Evolutionary conservation across 2,797 vertebrate genomes (phyloP).

Genomic region (Gadopsis marmoratus): DNA sequence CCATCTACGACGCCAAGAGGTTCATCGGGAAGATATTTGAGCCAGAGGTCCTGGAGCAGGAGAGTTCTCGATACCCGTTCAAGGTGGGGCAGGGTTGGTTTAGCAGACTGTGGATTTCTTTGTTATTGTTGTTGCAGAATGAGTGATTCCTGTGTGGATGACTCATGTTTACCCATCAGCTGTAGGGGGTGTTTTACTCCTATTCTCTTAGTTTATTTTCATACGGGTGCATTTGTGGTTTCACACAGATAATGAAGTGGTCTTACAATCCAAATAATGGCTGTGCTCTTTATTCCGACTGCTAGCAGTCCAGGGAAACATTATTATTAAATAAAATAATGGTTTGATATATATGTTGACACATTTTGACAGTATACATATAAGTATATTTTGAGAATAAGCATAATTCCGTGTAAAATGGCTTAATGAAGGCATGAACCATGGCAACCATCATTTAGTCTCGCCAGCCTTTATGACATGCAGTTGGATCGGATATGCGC

Average conservation of each 20-base stretch:
- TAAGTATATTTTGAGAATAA: not conserved
- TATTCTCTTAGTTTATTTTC: too few species aligned
- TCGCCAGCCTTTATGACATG: not conserved
- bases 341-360: not conserved
- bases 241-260: not conserved
- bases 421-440: not conserved
- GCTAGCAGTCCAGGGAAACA: not conserved
- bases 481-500: too few species aligned
- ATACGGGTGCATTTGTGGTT: too few species aligned
- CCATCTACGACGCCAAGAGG: constrained; percentile 96
- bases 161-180: not conserved
- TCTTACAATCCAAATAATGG: not conserved
- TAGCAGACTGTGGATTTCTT: too few species aligned
- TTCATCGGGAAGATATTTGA: constrained; percentile 97
- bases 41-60: constrained; percentile 84
- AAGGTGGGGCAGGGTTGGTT: constrained; percentile 83
- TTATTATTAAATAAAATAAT: not conserved
- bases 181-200: not conserved
- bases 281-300: not conserved
- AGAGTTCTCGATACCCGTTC: constrained; percentile 93
- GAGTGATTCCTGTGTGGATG: not conserved
- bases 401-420: too few species aligned
- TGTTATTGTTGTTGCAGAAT: not conserved
- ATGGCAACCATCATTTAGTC: not conserved
- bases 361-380: not conserved